These are phyloP conservation scores for Abrostola tripartita DNA, from an alignment of 2,888 invertebrate species.

Conservation along the genomic window DNA sequence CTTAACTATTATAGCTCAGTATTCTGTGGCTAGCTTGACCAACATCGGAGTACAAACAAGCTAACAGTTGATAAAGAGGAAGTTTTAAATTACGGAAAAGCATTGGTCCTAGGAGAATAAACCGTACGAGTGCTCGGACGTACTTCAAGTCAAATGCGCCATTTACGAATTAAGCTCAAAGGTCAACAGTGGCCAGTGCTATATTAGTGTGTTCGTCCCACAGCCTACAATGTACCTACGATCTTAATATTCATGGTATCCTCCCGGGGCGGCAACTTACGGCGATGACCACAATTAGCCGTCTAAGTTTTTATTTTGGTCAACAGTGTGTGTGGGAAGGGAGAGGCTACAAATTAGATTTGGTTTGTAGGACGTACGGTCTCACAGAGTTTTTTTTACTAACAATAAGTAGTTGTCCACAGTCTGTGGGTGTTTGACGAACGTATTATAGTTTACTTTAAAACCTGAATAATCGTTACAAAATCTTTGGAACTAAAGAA, in stretches of 20 bases:
- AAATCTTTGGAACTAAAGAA: no score
- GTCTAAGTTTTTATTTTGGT: slow-evolving; percentile 1
- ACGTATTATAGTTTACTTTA: no score
- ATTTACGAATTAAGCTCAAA: not conserved
- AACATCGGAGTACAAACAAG: not conserved
- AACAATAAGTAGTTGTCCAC: no score
- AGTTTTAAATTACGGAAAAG: not conserved
- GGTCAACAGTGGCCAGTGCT: not conserved
- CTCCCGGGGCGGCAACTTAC: not conserved
- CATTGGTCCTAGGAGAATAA: not conserved
- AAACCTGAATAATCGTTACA: no score
- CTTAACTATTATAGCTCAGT: not conserved
- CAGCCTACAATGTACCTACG: not conserved
- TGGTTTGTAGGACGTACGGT: not conserved
- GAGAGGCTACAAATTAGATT: not conserved
- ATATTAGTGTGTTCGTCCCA: not conserved
- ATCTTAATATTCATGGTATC: not conserved
- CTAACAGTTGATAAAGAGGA: not conserved
- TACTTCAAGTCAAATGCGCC: not conserved
- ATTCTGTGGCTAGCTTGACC: not conserved
- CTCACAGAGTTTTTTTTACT: not conserved
- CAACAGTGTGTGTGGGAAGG: not conserved
- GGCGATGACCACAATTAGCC: not conserved
- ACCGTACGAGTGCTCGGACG: not conserved
- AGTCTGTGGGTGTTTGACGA: not conserved